Evolutionary conservation across 2,888 invertebrate genomes (phyloP).

Genomic region (Trachelus tabidus): DNA sequence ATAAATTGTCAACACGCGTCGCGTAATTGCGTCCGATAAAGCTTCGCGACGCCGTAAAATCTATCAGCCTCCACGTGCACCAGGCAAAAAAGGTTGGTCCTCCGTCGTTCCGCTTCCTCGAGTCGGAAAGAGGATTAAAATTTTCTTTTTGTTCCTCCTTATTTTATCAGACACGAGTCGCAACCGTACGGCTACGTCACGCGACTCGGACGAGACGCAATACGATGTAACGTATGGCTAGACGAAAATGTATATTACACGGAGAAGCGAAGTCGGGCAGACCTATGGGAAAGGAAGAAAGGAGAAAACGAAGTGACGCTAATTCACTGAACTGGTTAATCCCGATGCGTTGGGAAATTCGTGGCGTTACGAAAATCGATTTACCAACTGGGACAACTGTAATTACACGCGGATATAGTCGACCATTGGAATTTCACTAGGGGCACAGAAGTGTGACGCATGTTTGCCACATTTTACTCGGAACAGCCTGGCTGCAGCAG

Average conservation of each 20-base stretch:
- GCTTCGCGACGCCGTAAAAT: background rate
- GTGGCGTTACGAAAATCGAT: background rate
- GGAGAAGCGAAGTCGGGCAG: background rate
- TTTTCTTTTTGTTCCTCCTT: background rate
- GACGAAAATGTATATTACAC: background rate
- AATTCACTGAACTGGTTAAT: background rate
- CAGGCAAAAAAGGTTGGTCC: background rate
- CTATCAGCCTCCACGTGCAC: background rate
- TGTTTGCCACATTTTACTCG: background rate
- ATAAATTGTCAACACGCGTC: conserved; percentile 24
- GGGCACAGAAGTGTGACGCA: background rate
- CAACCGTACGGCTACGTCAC: background rate
- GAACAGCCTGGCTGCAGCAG: background rate
- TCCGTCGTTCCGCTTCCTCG: background rate
- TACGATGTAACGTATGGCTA: too few relatives aligned
- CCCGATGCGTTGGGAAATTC: background rate
- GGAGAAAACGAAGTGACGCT: background rate
- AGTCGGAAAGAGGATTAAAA: background rate
- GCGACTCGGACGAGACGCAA: background rate
- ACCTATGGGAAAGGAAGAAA: background rate
- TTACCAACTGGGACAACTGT: background rate
- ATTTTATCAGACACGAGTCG: background rate
- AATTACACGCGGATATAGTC: background rate
- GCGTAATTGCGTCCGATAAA: background rate
- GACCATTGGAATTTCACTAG: background rate